Evolutionary conservation across 2,888 invertebrate genomes (phyloP), one percentile per base, ranked within the genome.

Genomic region (Drosophila macrospina): DNA sequence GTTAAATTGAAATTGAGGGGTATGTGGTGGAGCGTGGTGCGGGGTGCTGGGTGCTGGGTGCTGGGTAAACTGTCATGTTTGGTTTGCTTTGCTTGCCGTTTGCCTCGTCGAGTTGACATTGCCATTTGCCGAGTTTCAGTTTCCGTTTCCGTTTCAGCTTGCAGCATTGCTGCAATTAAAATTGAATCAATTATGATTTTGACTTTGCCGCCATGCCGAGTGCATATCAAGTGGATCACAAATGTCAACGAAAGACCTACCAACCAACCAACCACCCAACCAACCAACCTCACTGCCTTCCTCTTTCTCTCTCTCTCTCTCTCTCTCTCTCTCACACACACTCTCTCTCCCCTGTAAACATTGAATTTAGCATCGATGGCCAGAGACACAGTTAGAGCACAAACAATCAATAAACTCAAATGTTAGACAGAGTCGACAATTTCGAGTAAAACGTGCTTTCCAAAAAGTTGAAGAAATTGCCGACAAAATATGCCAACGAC

Each of bases 171-270:
- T 63, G 65, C 81, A 82, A 86, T 82, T 82, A 82, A 86, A 82
- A 86, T 80, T 74, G 78, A 84, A 82, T 82, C 81, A 82, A 84
- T 82, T 86, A 86, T 86, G 81, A 86, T 71, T 82, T 75, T 72
- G 86, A 69, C 86, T 71, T 71, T 78, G 78, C 45, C 67, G 60
- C 63, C 65, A 52, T 44, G 57, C 48, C 56, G 54, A 61, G 54
- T 70, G 76, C 64, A 57, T 55, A 54, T 61, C 47, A 69, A 75
- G 57, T 74, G 70, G 70, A 70, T 69, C 57, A 62, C 47, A 74
- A 64, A 62, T 45, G 65, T 48, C 62, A 78, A 37, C 32, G 44
- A 50, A 26, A 32, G 16, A 13, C 37, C 15, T 24, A 3, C 13
- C 20, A 4, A 3, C 39, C 3, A 2, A 0, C 26, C 28, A n/a